Base-by-base conservation (phyloP, 2,113 vertebrate species). In the Perognathus longimembris region DNA sequence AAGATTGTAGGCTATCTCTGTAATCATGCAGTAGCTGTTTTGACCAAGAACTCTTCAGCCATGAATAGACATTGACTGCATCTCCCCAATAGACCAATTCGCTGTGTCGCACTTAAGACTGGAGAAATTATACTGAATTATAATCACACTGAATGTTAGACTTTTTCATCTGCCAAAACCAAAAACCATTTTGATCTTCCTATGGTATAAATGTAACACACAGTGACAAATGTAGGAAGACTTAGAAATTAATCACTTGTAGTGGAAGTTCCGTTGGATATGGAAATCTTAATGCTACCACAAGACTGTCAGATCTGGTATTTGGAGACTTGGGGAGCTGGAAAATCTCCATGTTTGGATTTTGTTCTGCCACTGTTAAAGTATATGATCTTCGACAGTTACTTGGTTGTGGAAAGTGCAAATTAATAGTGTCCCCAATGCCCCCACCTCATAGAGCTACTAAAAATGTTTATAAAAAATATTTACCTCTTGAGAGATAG, bases 111-210 rank as follows among this genome's bases (percentile, higher is more conserved):
- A 45, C 94, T 96, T 91, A 74, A 54, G 92, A 93, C 91, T 86
- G 96, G 91, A 96, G 97, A 96, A 91, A 86, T 96, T 96, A 95
- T 9, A 0, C 70, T 85, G 95, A 97, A 91, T 92, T 3, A 77
- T 7, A 92, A 88, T 95, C 89, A 95, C 84, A 78, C 12, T 94
- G 97, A 98, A 97, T 97, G 90, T 93, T 89, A 95, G 96, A 89
- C 95, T 95, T 93, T 95, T 96, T 90, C 96, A 97, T 97, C 94
- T 95, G 94, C 96, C 96, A 95, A 96, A 97, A 95, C 95, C 70
- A 96, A 96, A 95, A 94, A 95, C 89, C 95, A 69, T 92, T 95
- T 94, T 91, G 86, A 78, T 96, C 96, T 97, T 96, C 96, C 97
- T 97, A 85, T 97, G 95, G 87, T 45, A 7, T 90, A 93, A 96